These are phyloP conservation scores for Caenorhabditis wallacei DNA, from an alignment of 2,888 invertebrate species.

Conservation along the genomic window DNA sequence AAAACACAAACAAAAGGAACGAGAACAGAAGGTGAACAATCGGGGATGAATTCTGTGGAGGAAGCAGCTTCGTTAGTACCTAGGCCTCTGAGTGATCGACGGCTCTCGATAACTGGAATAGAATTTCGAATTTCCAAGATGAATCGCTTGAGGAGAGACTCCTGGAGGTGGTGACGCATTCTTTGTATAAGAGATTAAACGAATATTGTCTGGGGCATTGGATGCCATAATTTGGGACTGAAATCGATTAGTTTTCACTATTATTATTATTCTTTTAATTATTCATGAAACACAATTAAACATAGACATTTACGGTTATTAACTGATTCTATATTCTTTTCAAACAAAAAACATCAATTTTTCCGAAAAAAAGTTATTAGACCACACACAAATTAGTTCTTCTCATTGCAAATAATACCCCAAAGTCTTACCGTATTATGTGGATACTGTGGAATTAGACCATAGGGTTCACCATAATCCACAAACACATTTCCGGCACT, in stretches of 20 bases:
- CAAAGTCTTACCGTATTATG: slow-evolving; percentile 49
- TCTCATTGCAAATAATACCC: background rate
- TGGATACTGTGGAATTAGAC: slow-evolving; percentile 51
- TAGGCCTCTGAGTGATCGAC: slow-evolving; percentile 42
- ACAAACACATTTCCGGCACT: slow-evolving; percentile 50
- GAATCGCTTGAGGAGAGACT: background rate
- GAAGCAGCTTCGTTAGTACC: slow-evolving; percentile 41
- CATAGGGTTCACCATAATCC: slow-evolving; percentile 62
- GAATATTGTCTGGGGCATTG: slow-evolving; percentile 38
- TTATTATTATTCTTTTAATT: too few relatives aligned
- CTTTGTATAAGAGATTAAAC: slow-evolving; percentile 50
- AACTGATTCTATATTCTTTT: too few relatives aligned
- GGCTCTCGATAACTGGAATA: slow-evolving; percentile 63
- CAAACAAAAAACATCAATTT: too few relatives aligned
- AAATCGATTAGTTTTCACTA: slow-evolving; percentile 30
- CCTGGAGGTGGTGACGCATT: slow-evolving; percentile 32
- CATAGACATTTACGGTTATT: slow-evolving; percentile 4
- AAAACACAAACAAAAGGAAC: slow-evolving; percentile 17
- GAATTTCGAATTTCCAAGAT: slow-evolving; percentile 57
- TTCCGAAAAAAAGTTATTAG: too few relatives aligned
- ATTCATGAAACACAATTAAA: background rate
- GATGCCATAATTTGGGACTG: slow-evolving; percentile 53
- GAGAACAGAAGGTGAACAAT: slow-evolving; percentile 35
- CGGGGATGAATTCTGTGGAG: slow-evolving; percentile 11
- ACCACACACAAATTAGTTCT: slow-evolving; percentile 15